A percentile compares a stretch with the other conserved stretches of the same genome.
Evolutionary conservation across 2,888 invertebrate genomes (phyloP).

Genomic region (Magallana nippona): DNA sequence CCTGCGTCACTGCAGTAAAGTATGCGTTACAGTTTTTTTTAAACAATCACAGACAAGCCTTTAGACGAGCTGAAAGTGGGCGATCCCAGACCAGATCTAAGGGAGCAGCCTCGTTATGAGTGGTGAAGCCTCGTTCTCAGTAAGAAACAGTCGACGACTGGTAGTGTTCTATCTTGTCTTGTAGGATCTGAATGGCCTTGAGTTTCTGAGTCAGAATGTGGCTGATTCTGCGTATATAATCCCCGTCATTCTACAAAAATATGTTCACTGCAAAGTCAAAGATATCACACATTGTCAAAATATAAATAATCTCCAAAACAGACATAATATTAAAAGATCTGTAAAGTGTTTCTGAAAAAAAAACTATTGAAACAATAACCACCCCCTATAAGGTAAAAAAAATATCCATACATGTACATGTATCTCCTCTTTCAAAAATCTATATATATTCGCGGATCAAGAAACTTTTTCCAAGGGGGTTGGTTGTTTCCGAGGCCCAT

Average conservation of each 20-base stretch:
- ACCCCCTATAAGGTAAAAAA: too few relatives aligned
- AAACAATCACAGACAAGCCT: neutral
- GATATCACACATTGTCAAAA: neutral
- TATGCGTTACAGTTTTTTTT: too few relatives aligned
- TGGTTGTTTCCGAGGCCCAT: too few relatives aligned
- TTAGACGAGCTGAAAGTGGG: neutral
- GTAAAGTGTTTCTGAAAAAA: too few relatives aligned
- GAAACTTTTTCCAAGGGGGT: too few relatives aligned
- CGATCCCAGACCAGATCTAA: neutral
- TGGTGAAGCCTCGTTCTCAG: neutral
- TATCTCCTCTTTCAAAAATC: too few relatives aligned
- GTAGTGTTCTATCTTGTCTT: constrained; percentile 68
- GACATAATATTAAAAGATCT: neutral
- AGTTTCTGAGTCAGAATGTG: constrained; percentile 71
- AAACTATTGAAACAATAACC: too few relatives aligned
- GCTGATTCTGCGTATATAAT: constrained; percentile 68
- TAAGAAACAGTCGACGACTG: neutral
- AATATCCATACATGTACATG: too few relatives aligned
- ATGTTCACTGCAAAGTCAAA: neutral
- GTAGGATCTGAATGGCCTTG: constrained; percentile 67
- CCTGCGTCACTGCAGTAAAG: too few relatives aligned
- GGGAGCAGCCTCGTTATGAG: too few relatives aligned
- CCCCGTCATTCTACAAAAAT: constrained; percentile 69
- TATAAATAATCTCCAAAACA: neutral
- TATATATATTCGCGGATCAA: too few relatives aligned